Conservation (phyloP, 2,797 vertebrate species). For the Octomys mimax region DNA sequence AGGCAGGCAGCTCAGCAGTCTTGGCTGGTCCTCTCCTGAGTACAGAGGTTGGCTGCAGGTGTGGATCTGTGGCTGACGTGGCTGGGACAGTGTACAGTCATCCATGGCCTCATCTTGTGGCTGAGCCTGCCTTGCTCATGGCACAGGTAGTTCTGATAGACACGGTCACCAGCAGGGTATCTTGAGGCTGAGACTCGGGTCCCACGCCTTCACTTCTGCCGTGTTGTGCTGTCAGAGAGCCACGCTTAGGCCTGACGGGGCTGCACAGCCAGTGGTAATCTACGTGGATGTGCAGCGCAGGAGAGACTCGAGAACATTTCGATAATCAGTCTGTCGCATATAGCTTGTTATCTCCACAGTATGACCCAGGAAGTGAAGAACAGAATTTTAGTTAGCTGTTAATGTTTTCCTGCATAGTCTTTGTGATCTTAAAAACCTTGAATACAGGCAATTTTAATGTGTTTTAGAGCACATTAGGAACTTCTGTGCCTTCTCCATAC, state of each 20-base stretch:
- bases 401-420: neutral
- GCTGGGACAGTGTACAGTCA: neutral
- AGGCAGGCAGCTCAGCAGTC: neutral
- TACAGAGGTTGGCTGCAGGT: neutral
- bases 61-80: neutral
- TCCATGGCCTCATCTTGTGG: neutral
- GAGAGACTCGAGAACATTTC: neutral
- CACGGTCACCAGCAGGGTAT: neutral
- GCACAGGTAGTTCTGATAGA: neutral
- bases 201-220: neutral
- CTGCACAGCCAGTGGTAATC: neutral
- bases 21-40: neutral
- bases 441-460: conserved; percentile 12
- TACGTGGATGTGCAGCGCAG: neutral
- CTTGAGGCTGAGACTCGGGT: neutral
- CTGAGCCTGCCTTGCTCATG: neutral
- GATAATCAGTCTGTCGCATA: neutral
- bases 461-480: neutral
- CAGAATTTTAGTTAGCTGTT: neutral
- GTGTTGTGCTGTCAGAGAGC: neutral
- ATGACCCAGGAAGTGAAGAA: neutral
- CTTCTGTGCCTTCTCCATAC: neutral
- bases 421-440: neutral
- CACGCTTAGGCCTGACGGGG: neutral
- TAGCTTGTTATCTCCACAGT: conserved; percentile 10